Base-by-base conservation (phyloP, 2,888 invertebrate species). In the Phyllotreta striolata region DNA sequence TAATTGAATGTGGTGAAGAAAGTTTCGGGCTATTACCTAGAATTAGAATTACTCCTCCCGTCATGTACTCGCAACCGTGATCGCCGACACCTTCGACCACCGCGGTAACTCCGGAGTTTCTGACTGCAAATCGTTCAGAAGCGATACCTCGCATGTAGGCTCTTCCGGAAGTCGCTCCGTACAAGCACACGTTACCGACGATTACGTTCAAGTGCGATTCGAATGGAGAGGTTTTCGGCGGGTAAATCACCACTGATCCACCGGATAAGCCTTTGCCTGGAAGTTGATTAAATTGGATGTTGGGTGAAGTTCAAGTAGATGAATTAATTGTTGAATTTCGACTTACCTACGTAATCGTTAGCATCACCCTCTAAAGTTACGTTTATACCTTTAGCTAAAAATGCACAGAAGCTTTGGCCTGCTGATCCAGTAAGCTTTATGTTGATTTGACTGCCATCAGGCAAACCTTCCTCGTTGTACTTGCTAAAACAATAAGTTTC, bases 51-150 rank as follows among this genome's bases (percentile, higher is more conserved):
- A 87, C 84, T 63, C 98, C 98, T 9, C 96, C 98, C 52, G 99
- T 99, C 99, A 99, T 99, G 83, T 99, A 99, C 84, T 99, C 99
- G 85, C 99, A 99, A 63, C 97, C 98, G 83, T 99, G 98, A 85
- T 99, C 99, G 43, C 99, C 99, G 63, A 96, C 97, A 58, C 98
- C 98, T 85, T 99, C 99, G 68, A 95, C 94, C 10, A 99, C 97
- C 9, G 98, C 97, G 37, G 89, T 86, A 43, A 93, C 98, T 3
- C 99, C 99, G 0, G 97, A 98, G 85, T 99, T 99, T 68, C 99
- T 88, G 12, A 99, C 99, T 80, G 96, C 97, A 85, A 99, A 99
- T 35, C 99, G 89, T 83, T 99, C 99, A 9, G 98, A 97, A 0
- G 97, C 98, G 73, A 98, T 95, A 60, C 99, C 82, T 44, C 82